Conservation (phyloP, 2,797 vertebrate genomes). For the Trachurus trachurus region DNA sequence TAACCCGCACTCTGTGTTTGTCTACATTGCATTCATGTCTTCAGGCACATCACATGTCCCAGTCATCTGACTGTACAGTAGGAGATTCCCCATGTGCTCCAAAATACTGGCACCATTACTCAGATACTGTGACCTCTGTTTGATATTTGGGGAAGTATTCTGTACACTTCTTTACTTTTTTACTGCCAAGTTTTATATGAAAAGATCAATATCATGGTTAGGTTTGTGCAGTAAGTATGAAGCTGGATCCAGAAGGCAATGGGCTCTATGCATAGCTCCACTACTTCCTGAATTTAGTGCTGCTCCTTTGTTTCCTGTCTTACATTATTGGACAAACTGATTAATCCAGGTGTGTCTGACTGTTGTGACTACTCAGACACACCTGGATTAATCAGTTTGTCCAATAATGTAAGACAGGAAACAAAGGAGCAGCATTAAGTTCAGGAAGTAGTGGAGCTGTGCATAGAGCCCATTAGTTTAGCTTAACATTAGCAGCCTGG, state of each 20-base stretch:
- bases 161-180: neutral
- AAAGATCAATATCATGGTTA: neutral
- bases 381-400: too few species aligned
- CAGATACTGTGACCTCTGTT: neutral
- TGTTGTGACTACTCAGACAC: too few species aligned
- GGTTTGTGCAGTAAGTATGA: too few species aligned
- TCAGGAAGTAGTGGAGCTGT: too few species aligned
- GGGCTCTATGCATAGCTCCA: too few species aligned
- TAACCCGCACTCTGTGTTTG: constrained; percentile 1
- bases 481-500: neutral
- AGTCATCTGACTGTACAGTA: constrained; percentile 36
- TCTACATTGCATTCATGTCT: neutral
- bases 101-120: neutral
- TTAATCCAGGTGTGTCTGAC: too few species aligned
- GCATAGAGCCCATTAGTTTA: too few species aligned
- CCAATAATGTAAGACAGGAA: too few species aligned
- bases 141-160: neutral
- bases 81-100: constrained; percentile 16
- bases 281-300: too few species aligned
- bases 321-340: too few species aligned
- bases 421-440: too few species aligned
- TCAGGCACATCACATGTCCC: constrained; percentile 39
- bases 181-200: neutral
- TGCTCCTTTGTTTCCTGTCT: too few species aligned
- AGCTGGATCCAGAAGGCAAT: neutral